Evolutionary conservation across 2,797 vertebrate species (phyloP), one percentile per base, ranked within the genome.

Genomic region (Neosilurus mollespiculum): DNA sequence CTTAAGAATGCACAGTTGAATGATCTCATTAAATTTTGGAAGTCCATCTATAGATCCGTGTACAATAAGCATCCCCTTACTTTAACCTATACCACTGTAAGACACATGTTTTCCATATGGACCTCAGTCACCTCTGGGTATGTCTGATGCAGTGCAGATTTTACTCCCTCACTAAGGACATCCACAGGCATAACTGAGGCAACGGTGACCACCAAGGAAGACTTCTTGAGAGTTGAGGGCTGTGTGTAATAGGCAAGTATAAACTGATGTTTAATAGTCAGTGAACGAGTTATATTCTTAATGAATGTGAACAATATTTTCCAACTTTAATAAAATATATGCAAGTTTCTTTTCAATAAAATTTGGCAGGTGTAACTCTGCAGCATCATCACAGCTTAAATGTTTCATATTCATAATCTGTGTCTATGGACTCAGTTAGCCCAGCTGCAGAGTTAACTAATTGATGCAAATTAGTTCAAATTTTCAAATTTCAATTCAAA

Each of bases 161-260:
- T 43, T 43, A 43, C 9, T 59, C 12, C 58, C 20, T 59, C 58
- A 59, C 20, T 59, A 59, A 59, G 69, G 24, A 90, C 81, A 87
- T 88, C 58, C n/a, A 90, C 83, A 84, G 85, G 87, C 61, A 89
- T 69, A 26, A 84, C 2, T 81, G 86, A 88, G 1, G 87, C 78
- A 85, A 87, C 18, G 20, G 66, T 67, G 37, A 89, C 83, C 43
- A 87, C 85, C 8, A 87, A 84, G 43, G 43, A 62, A 59, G 81
- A 87, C 24, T 80, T 87, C 56, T 87, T 87, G 11, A 86, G 16
- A 72, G 1, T 86, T 16, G 67, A 78, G 22, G n/a, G 49, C 58
- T 84, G 67, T 24, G 70, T 59, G 66, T 76, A 43, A 43, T 43
- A 43, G 54, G 79, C 71, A 64, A 85, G 71, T 71, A 70, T 67